Evolutionary conservation across 2,888 invertebrate genomes (phyloP).

Genomic region (Melanotus villosus): DNA sequence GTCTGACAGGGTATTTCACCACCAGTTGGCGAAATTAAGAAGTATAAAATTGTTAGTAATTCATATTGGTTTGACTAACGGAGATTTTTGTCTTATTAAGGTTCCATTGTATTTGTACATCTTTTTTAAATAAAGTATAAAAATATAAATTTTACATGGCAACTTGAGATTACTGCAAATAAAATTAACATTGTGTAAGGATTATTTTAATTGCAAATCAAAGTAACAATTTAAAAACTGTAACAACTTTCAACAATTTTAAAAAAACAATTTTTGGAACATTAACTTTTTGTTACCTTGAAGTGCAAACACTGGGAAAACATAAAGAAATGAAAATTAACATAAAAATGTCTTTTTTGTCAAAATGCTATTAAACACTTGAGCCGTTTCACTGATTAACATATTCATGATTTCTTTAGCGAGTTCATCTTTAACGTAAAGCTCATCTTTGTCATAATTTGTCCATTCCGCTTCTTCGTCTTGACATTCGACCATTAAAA

Average conservation of each 20-base stretch:
- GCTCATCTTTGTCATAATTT: constrained; percentile 80
- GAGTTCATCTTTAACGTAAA: constrained; percentile 75
- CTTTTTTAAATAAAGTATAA: constrained; percentile 25
- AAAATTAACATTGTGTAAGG: background rate
- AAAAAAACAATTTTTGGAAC: background rate
- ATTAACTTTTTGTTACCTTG: background rate
- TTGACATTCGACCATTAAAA: constrained; percentile 79
- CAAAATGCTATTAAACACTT: constrained; percentile 58
- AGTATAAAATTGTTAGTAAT: constrained; percentile 83
- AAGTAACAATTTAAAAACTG: background rate
- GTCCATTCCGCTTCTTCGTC: constrained; percentile 83
- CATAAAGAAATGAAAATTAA: constrained; percentile 6
- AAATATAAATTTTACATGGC: constrained; percentile 38
- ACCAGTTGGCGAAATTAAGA: too few relatives aligned
- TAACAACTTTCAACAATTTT: too few relatives aligned
- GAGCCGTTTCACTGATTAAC: constrained; percentile 69
- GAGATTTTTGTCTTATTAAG: constrained; percentile 76
- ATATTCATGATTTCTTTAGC: constrained; percentile 73
- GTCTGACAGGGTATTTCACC: too few relatives aligned
- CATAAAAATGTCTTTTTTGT: constrained; percentile 33
- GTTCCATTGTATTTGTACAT: constrained; percentile 80
- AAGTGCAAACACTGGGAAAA: background rate
- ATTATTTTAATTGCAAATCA: background rate
- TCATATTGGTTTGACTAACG: constrained; percentile 84
- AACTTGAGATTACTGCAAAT: constrained; percentile 16